Evolutionary conservation across 2,888 invertebrate species (phyloP).

Genomic region (Aricia artaxerxes): DNA sequence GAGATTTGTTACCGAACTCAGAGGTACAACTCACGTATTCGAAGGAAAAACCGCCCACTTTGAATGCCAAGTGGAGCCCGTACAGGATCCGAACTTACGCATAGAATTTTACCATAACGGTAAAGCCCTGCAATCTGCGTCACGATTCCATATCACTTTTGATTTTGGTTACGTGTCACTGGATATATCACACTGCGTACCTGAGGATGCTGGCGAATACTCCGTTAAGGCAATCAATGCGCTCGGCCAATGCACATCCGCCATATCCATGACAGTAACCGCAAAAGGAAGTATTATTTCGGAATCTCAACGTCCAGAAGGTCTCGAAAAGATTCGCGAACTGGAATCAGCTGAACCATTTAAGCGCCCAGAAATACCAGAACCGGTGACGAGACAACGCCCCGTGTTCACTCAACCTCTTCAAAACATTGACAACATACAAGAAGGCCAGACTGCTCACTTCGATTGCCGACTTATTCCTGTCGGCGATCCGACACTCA

Average conservation of each 20-base stretch:
- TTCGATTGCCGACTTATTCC: constrained; percentile 97
- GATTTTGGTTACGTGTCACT: constrained; percentile 99
- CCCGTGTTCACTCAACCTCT: constrained; percentile 97
- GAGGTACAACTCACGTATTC: constrained; percentile 91
- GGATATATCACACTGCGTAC: constrained; percentile 95
- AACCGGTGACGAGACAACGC: constrained; percentile 91
- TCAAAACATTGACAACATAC: constrained; percentile 92
- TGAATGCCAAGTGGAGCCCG: constrained; percentile 95
- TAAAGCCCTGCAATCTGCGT: constrained; percentile 93
- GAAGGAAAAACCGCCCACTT: constrained; percentile 98
- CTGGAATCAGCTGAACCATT: constrained; percentile 91
- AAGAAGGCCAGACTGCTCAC: constrained; percentile 95
- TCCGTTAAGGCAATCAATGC: constrained; percentile 95
- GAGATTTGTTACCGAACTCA: constrained; percentile 90
- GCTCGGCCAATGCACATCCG: constrained; percentile 92
- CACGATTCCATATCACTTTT: constrained; percentile 96
- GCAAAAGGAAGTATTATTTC: constrained; percentile 91
- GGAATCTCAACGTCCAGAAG: constrained; percentile 97
- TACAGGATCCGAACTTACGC: constrained; percentile 93
- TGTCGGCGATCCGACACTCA: constrained; percentile 95
- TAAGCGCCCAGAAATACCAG: constrained; percentile 89
- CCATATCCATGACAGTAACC: constrained; percentile 90
- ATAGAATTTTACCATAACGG: constrained; percentile 97
- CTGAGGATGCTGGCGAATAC: constrained; percentile 98
- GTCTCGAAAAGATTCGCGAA: constrained; percentile 93